Conservation (phyloP, 2,797 vertebrate species). For the Anas acuta region DNA sequence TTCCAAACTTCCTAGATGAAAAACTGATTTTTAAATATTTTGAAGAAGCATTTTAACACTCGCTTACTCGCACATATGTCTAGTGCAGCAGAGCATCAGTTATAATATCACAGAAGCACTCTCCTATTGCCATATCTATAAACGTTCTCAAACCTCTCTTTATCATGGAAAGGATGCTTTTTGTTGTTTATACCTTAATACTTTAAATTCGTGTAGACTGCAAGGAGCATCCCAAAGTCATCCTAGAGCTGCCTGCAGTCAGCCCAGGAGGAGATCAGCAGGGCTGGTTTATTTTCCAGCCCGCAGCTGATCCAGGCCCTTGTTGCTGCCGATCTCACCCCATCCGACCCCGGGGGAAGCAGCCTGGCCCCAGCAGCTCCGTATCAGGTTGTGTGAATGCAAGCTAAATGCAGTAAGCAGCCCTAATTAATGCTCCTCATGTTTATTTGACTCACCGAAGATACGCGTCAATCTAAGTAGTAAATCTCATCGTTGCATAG, state of each 20-base stretch:
- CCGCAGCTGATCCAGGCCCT: neutral
- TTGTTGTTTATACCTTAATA: neutral
- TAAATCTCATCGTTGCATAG: constrained; percentile 53
- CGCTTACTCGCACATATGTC: neutral
- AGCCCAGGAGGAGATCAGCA: neutral
- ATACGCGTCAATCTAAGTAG: neutral
- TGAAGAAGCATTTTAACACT: neutral
- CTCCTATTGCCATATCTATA: neutral
- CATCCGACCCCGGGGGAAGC: neutral
- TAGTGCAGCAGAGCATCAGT: neutral
- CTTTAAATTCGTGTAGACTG: neutral
- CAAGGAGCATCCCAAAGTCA: neutral
- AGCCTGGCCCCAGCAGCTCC: neutral
- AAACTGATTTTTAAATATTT: neutral
- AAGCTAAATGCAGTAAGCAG: constrained; percentile 57
- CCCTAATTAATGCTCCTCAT: constrained; percentile 23
- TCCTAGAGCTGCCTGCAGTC: neutral
- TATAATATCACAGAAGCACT: neutral
- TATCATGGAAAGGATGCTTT: neutral
- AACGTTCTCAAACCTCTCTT: neutral
- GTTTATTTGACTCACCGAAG: constrained; percentile 41
- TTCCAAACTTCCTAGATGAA: neutral
- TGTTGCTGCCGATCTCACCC: neutral
- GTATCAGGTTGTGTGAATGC: constrained; percentile 32
- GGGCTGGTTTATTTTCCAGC: constrained; percentile 26